Base-by-base conservation (phyloP, 2,888 invertebrate genomes). In the Drosophila melanosoma region DNA sequence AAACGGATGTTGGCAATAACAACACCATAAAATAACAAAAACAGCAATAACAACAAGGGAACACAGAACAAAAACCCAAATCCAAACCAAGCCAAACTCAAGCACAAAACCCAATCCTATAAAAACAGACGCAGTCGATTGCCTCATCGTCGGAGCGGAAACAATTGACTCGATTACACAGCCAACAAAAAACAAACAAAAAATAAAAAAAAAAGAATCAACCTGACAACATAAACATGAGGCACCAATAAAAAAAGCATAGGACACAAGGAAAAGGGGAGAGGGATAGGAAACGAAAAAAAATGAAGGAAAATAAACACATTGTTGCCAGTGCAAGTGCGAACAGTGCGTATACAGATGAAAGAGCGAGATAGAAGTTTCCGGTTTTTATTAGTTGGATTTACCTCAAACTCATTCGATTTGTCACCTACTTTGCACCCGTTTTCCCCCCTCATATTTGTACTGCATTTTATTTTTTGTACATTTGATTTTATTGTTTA, bases 151-250 rank as follows among this genome's bases (percentile, higher is more conserved):
- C 75, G 83, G 73, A 87, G 79, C 87, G 87, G 87, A 87, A 87
- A 87, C 87, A 87, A 87, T 87, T 87, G 87, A 89, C 87, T 87
- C 87, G 89, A 87, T 87, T 87, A 87, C 85, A 83, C 53, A 75
- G 77, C 70, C 65, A 69, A 56, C 58, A 66, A 53, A 49, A 75
- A 74, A 66, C 20, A 29, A 49, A 36, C n/a, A 32, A 26, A 38
- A 58, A 38, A 38, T 56, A 42, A 42, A 35, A 57, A 42, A 35
- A 57, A 63, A 20, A 65, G 65, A 64, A 79, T 74, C 86, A 86
- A 83, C 68, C 73, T 87, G 87, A 78, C 82, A 84, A 84, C 71
- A 84, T 76, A 87, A 87, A 83, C 88, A 87, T 77, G 77, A 74
- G 81, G 70, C 71, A 74, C 67, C 83, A 87, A 87, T 84, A 83